Evolutionary conservation across 2,888 invertebrate genomes (phyloP), one percentile per base, ranked within the genome.

Genomic region (Esperia sulphurella): DNA sequence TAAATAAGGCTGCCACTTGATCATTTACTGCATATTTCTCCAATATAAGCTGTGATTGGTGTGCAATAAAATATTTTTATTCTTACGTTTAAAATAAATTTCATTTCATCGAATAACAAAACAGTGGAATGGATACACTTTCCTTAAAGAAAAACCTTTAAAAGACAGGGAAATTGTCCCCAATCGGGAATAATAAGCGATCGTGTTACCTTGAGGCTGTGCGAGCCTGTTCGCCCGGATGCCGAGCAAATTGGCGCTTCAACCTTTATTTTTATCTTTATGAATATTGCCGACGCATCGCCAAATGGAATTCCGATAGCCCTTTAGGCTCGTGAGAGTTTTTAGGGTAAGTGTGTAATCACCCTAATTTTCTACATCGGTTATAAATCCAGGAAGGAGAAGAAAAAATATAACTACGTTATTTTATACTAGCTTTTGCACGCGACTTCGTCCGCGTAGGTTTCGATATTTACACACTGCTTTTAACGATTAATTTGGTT

Each of bases 211-310:
- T 49, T 40, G 45, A 29, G 13, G 29, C 29, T 30, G 30, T 49
- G 50, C 43, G 50, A 39, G 45, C 43, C 46, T 28, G 45, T 49
- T 50, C 55, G 39, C 40, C 49, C 33, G 38, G 42, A 52, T 3
- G 35, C n/a, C 10, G 31, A 3, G n/a, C 35, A 35, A 35, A 55
- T 48, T 30, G 47, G 49, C 49, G 48, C 49, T 45, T 53, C 53
- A 57, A 58, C 63, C 52, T 63, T 60, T 57, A 51, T 52, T 61
- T 44, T 44, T 44, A 44, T 44, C 38, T 65, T 63, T 65, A 65
- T 58, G 61, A 44, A 48, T 55, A 60, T 55, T 45, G 54, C 38
- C 39, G 49, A 39, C 42, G 51, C 14, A 45, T 41, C 50, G 45
- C 49, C 55, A 50, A 51, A 43, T 43, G 44, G 44, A 28, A 49